These are phyloP conservation scores for Tenebrio molitor DNA, from an alignment of 1,140 invertebrate genomes.

Conservation along the genomic window DNA sequence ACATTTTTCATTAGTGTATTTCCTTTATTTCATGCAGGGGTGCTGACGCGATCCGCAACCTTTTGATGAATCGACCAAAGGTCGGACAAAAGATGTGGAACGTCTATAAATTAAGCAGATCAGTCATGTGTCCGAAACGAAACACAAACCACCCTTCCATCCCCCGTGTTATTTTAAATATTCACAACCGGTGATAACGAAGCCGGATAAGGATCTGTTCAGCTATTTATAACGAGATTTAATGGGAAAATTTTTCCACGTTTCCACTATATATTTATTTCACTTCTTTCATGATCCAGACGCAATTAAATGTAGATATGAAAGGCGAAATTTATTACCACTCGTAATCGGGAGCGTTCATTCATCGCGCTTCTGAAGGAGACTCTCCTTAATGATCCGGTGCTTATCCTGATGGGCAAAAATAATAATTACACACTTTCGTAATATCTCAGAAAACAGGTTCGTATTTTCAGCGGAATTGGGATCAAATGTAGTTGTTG, in stretches of 20 bases:
- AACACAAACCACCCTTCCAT: neutral
- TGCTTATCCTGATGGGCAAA: constrained; percentile 2
- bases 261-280: neutral
- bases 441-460: too few relatives aligned
- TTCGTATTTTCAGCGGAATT: too few relatives aligned
- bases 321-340: constrained; percentile 2
- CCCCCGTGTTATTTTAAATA: neutral
- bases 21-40: constrained; percentile 6
- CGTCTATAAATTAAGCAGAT: constrained; percentile 9
- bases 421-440: too few relatives aligned
- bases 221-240: neutral
- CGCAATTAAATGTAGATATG: constrained; percentile 18
- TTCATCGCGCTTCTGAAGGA: constrained; percentile 1
- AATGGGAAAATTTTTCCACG: neutral
- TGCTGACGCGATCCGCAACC: neutral
- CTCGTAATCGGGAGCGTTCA: constrained; percentile 13
- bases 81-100: constrained; percentile 17
- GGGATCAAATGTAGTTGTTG: too few relatives aligned
- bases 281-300: neutral
- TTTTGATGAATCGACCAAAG: constrained; percentile 27
- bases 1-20: constrained; percentile 5
- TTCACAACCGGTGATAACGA: neutral
- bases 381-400: constrained; percentile 5
- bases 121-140: neutral
- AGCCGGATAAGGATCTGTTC: neutral